These are phyloP conservation scores for Bovichtus variegatus DNA, from an alignment of 2,797 vertebrate genomes.

Conservation along the genomic window DNA sequence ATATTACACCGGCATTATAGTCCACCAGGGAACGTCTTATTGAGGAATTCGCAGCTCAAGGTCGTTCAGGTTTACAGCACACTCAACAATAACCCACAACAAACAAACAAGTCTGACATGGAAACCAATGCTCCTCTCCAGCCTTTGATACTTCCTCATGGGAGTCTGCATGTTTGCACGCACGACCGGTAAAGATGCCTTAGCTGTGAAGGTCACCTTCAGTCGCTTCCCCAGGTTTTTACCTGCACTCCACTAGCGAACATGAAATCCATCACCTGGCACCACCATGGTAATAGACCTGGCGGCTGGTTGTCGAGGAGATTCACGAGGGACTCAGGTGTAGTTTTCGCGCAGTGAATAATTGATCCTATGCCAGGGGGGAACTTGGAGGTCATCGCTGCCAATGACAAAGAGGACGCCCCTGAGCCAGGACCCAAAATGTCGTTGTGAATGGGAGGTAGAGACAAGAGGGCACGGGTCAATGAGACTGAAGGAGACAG, in stretches of 20 bases:
- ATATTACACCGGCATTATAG: constrained; percentile 45
- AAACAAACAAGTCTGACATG: constrained; percentile 80
- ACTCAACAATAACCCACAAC: constrained; percentile 63
- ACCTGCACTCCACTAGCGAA: constrained; percentile 77
- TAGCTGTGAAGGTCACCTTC: constrained; percentile 85
- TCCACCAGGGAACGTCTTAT: constrained; percentile 58
- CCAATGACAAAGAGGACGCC: constrained; percentile 84
- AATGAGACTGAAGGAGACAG: constrained; percentile 40
- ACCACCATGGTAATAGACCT: constrained; percentile 81
- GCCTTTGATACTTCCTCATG: constrained; percentile 62
- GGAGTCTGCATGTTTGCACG: constrained; percentile 72
- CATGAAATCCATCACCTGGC: constrained; percentile 87
- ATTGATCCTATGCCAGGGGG: constrained; percentile 84
- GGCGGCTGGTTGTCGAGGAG: constrained; percentile 74
- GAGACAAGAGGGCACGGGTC: constrained; percentile 44
- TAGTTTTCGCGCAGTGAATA: constrained; percentile 83
- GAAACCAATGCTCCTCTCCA: constrained; percentile 48
- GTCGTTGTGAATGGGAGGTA: constrained; percentile 41
- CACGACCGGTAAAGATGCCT: constrained; percentile 67
- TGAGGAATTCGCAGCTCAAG: constrained; percentile 71
- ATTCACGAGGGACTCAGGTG: constrained; percentile 85
- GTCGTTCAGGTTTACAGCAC: constrained; percentile 75
- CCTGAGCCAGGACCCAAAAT: constrained; percentile 48
- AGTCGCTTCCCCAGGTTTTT: constrained; percentile 73
- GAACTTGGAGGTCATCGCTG: constrained; percentile 69